These are phyloP conservation scores for Nycticorax nycticorax DNA, from an alignment of 2,113 vertebrate species.

Conservation along the genomic window DNA sequence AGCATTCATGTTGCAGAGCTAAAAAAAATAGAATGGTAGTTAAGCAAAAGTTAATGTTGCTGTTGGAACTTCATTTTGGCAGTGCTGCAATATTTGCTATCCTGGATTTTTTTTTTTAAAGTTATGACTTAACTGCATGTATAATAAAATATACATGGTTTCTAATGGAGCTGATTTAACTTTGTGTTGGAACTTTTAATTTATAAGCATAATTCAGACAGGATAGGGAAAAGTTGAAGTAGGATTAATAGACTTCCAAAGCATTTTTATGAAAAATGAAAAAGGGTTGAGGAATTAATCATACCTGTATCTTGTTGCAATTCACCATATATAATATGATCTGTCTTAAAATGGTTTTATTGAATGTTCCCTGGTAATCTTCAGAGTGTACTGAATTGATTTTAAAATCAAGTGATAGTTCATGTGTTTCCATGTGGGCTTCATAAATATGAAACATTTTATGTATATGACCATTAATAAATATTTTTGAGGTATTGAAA, in stretches of 20 bases:
- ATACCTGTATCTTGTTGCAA: neutral
- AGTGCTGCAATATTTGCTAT: neutral
- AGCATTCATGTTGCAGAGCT: neutral
- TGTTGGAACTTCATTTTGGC: neutral
- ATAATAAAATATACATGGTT: neutral
- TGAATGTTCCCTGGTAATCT: neutral
- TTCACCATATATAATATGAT: neutral
- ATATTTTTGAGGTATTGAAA: neutral
- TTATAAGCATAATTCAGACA: neutral
- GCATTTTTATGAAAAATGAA: neutral
- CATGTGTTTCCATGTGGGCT: neutral
- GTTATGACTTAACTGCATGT: neutral
- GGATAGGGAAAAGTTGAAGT: neutral
- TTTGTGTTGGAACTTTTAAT: neutral
- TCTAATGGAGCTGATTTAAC: neutral
- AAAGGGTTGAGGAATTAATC: neutral
- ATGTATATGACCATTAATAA: neutral
- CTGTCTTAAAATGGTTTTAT: neutral
- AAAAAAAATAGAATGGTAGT: neutral
- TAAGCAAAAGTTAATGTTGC: neutral
- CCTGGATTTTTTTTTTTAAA: neutral
- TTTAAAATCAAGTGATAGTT: neutral
- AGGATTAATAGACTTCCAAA: neutral
- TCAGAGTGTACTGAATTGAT: neutral
- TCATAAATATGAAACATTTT: neutral